Conservation (phyloP, 2,797 vertebrate genomes). For the Lagorchestes hirsutus region DNA sequence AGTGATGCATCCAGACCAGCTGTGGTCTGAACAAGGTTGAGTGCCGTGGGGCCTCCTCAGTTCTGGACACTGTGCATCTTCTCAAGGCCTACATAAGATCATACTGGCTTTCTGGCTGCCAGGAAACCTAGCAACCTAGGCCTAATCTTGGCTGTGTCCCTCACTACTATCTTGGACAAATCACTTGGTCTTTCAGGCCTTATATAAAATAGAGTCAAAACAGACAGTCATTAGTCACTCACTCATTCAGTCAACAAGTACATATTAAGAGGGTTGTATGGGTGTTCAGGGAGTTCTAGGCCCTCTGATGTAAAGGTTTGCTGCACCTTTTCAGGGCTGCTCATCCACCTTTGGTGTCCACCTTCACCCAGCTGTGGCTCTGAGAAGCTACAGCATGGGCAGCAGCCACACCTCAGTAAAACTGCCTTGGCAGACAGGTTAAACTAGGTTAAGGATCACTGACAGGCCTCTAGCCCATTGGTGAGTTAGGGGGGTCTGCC, state of each 20-base stretch:
- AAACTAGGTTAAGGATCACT: too few relatives aligned
- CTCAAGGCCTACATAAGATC: background rate
- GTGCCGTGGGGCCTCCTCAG: background rate
- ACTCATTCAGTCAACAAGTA: background rate
- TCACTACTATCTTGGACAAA: background rate
- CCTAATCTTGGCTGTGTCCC: background rate
- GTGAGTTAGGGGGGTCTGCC: too few relatives aligned
- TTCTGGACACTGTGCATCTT: background rate
- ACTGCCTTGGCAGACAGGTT: too few relatives aligned
- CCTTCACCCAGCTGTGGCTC: too few relatives aligned
- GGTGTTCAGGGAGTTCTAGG: too few relatives aligned
- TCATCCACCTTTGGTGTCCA: too few relatives aligned
- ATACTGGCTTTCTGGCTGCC: background rate
- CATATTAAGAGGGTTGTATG: background rate
- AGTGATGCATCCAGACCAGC: background rate
- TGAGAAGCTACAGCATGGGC: too few relatives aligned
- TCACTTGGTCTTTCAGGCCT: background rate
- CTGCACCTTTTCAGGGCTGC: too few relatives aligned
- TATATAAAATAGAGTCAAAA: background rate
- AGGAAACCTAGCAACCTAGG: background rate
- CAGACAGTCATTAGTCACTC: background rate
- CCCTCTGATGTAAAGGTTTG: too few relatives aligned
- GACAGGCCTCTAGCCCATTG: too few relatives aligned
- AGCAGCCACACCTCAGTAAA: too few relatives aligned
- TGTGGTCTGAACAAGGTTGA: background rate